Conservation (phyloP, 2,888 invertebrate genomes). For the Ophioninae sp. region DNA sequence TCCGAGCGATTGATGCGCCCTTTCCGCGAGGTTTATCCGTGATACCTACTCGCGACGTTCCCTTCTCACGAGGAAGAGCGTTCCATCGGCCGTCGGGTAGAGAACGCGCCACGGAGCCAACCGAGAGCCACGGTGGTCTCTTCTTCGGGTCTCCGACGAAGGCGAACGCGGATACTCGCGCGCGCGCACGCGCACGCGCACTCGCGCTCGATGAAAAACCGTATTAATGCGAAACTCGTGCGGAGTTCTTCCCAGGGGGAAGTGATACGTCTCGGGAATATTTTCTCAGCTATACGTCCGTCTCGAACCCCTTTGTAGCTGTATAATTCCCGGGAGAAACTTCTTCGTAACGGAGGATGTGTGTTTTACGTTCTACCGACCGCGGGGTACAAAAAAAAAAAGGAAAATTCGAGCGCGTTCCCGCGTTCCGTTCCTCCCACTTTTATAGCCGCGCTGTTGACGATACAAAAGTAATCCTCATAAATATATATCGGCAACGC, state of each 20-base stretch:
- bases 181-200: conserved; percentile 11
- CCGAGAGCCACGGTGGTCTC: conserved; percentile 39
- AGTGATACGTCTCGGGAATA: conserved; percentile 61
- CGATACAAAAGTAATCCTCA: conserved; percentile 19
- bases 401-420: conserved; percentile 17
- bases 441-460: conserved; percentile 14
- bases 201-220: conserved; percentile 50
- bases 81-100: conserved; percentile 56
- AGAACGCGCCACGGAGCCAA: conserved; percentile 55
- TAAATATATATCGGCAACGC: conserved; percentile 17
- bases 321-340: conserved; percentile 47
- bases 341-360: conserved; percentile 32
- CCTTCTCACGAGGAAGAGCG: conserved; percentile 51
- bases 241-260: conserved; percentile 47
- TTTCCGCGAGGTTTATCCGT: conserved; percentile 23
- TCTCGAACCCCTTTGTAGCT: conserved; percentile 29
- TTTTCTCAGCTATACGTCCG: conserved; percentile 57
- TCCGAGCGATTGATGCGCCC: conserved; percentile 14
- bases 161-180: conserved; percentile 15
- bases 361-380: conserved; percentile 37
- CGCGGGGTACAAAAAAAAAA: conserved; percentile 17
- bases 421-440: conserved; percentile 29
- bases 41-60: conserved; percentile 49
- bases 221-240: conserved; percentile 64
- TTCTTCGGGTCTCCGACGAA: conserved; percentile 24